phyloP scores from a whole-genome alignment of 2,888 invertebrate genomes.

The Hoplodrina blanda region DNA sequence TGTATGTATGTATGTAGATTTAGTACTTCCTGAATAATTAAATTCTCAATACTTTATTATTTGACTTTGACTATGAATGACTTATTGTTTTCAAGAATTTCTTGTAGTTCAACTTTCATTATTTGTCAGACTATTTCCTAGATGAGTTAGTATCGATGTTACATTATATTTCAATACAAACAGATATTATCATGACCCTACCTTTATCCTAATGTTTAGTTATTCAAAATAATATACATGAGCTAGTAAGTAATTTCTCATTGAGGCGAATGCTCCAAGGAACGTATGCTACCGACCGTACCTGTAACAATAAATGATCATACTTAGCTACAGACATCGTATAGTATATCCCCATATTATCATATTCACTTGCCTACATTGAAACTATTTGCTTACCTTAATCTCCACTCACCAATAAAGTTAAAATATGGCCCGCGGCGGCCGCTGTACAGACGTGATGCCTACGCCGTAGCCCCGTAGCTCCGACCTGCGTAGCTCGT shows the following conservation, averaged over 20 bases:
- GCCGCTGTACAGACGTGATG: slow-evolving; percentile 14
- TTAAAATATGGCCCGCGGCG: slow-evolving; percentile 24
- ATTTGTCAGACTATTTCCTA: no score
- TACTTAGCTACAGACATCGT: not conserved
- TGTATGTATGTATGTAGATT: not conserved
- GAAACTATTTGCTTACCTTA: slow-evolving; percentile 31
- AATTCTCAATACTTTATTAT: no score
- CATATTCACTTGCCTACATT: slow-evolving; percentile 6
- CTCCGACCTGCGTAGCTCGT: slow-evolving; percentile 36
- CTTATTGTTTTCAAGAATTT: no score
- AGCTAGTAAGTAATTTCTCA: no score
- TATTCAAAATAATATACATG: no score
- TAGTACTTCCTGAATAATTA: no score
- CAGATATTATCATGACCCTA: no score
- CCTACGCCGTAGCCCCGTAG: slow-evolving; percentile 50
- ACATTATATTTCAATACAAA: no score
- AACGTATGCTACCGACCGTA: not conserved
- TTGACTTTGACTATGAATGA: no score
- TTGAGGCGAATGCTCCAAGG: not conserved
- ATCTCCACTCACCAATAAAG: slow-evolving; percentile 40
- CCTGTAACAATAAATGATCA: slow-evolving; percentile 4
- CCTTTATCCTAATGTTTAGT: no score
- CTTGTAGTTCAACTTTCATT: no score
- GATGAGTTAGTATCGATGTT: no score
- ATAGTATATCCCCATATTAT: not conserved